These are phyloP conservation scores for Ptiloglossa arizonensis DNA, from an alignment of 1,140 invertebrate species.

Conservation along the genomic window DNA sequence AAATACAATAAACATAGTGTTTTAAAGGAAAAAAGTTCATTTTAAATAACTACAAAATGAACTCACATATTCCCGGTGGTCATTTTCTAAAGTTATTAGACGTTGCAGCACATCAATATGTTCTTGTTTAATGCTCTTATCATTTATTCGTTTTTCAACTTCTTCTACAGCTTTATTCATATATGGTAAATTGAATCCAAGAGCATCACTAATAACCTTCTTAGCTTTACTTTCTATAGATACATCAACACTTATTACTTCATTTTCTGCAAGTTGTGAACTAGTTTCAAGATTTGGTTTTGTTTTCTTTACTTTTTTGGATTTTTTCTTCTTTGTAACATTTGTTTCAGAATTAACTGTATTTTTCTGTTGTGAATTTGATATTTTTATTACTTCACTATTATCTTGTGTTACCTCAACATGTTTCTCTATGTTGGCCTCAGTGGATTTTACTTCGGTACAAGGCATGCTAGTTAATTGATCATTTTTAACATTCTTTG, in stretches of 20 bases:
- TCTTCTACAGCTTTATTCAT: conserved; percentile 46
- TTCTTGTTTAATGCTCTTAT: conserved; percentile 14
- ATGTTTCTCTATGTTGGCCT: not conserved
- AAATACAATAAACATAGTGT: no score
- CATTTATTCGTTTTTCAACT: conserved; percentile 34
- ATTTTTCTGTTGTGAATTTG: not conserved
- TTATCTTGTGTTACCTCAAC: not conserved
- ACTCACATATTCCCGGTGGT: conserved; percentile 18
- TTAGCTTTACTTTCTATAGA: conserved; percentile 13
- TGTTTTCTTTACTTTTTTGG: conserved; percentile 9
- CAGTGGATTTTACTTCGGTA: not conserved
- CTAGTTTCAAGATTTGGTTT: not conserved
- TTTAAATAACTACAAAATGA: conserved; percentile 40
- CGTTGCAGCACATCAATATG: conserved; percentile 38
- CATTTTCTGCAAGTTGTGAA: not conserved
- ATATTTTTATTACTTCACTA: not conserved
- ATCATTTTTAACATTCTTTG: not conserved
- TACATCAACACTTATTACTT: not conserved
- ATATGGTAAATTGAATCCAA: conserved; percentile 19
- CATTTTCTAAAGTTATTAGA: conserved; percentile 44
- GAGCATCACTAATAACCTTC: conserved; percentile 15
- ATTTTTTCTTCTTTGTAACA: conserved; percentile 10
- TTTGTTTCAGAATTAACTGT: not conserved
- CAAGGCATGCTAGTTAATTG: not conserved
- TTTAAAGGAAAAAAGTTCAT: conserved; percentile 4